Evolutionary conservation across 2,797 vertebrate genomes (phyloP).

Genomic region (Typhlichthys eigenmanni): DNA sequence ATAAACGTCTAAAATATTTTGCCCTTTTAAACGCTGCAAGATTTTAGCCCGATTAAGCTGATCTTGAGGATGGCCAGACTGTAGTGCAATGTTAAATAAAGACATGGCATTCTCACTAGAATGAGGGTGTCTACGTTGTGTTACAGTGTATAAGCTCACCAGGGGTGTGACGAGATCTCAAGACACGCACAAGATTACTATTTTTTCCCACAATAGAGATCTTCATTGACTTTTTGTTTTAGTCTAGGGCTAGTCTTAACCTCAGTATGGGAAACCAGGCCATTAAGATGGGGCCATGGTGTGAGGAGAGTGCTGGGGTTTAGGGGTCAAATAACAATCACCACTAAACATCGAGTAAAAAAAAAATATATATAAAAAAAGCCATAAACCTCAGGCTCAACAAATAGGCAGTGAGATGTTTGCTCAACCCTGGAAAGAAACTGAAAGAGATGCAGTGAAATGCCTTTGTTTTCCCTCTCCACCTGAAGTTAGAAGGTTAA

Average conservation of each 20-base stretch:
- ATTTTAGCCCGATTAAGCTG: no score
- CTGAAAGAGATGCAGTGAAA: conserved; percentile 24
- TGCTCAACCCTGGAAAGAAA: conserved; percentile 37
- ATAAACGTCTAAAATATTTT: neutral
- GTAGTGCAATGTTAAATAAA: conserved; percentile 15
- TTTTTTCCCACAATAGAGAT: no score
- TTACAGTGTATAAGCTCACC: neutral
- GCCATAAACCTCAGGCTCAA: conserved; percentile 18
- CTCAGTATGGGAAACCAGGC: no score
- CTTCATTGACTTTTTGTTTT: no score
- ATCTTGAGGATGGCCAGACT: conserved; percentile 27
- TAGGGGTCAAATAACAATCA: conserved; percentile 26
- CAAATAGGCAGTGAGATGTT: conserved; percentile 30
- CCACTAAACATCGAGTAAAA: conserved; percentile 29
- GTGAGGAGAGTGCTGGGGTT: conserved; percentile 10
- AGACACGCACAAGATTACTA: no score
- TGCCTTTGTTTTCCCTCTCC: conserved; percentile 14
- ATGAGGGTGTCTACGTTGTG: conserved; percentile 11
- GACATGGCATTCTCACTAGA: neutral
- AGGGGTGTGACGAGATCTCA: neutral
- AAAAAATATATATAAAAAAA: neutral
- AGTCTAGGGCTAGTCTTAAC: no score
- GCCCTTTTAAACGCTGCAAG: neutral
- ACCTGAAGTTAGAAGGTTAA: conserved; percentile 24
- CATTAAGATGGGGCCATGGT: neutral